Conservation (phyloP, 2,797 vertebrate genomes). For the Chelmon rostratus region DNA sequence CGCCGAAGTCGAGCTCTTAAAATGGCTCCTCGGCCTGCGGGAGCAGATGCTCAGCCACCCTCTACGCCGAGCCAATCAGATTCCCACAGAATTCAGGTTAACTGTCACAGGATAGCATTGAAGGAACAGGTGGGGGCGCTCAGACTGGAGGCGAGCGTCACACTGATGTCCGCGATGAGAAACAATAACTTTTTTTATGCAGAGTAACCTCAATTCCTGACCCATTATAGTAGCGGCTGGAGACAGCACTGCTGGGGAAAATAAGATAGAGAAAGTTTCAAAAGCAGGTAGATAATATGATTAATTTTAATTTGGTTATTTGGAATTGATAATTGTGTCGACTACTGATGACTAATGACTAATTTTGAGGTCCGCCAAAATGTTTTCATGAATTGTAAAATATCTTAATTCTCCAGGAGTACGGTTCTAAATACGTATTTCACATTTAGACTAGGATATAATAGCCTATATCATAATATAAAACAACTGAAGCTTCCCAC, state of each 20-base stretch:
- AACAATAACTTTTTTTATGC: neutral
- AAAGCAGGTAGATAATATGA: neutral
- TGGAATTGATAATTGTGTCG: neutral
- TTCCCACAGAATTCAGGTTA: constrained; percentile 44
- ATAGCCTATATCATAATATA: neutral
- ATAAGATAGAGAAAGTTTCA: neutral
- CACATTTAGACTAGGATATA: neutral
- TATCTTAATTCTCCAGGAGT: neutral
- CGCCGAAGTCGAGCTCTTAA: constrained; percentile 59
- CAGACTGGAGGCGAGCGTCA: constrained; percentile 17
- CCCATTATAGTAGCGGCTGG: neutral
- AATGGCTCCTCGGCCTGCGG: constrained; percentile 62
- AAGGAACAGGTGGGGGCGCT: constrained; percentile 27
- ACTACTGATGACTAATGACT: neutral
- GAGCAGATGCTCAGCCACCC: constrained; percentile 47
- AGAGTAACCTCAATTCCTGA: neutral
- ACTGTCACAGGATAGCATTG: constrained; percentile 23
- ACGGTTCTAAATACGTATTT: neutral
- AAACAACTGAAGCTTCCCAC: neutral
- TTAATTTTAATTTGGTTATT: neutral
- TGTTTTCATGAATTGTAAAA: neutral
- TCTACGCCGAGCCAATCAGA: neutral
- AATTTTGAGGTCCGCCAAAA: neutral
- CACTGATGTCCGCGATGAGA: neutral
- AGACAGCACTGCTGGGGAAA: neutral